Conservation (phyloP, 1,140 invertebrate genomes). For the Drosophila triauraria region DNA sequence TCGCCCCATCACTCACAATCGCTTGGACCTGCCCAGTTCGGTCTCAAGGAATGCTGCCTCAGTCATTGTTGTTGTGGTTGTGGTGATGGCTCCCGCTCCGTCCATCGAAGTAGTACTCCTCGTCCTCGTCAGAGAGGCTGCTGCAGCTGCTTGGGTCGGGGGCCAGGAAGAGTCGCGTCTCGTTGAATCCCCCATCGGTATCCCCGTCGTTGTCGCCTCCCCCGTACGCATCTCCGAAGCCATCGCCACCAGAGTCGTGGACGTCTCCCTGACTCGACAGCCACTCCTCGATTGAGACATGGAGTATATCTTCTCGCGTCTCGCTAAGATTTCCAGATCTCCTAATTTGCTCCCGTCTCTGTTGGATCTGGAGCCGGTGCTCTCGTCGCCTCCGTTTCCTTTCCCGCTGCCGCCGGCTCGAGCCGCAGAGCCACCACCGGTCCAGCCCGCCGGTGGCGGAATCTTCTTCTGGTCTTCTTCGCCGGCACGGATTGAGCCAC, state of each 20-base stretch:
- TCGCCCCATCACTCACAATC: conserved; percentile 69
- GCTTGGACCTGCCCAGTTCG: conserved; percentile 75
- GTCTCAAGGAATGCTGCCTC: conserved; percentile 66
- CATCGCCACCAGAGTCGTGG: conserved; percentile 41
- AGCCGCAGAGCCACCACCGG: conserved; percentile 83
- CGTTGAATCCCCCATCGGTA: conserved; percentile 36
- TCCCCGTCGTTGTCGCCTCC: conserved; percentile 11
- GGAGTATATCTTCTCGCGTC: conserved; percentile 85
- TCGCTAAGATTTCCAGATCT: conserved; percentile 85
- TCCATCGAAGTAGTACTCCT: conserved; percentile 84
- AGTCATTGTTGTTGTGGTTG: conserved; percentile 65
- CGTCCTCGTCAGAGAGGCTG: conserved; percentile 79
- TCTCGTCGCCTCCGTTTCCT: conserved; percentile 64
- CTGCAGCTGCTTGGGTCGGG: conserved; percentile 71
- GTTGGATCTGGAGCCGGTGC: conserved; percentile 74
- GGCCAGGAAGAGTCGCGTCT: conserved; percentile 68
- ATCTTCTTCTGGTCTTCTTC: conserved; percentile 44
- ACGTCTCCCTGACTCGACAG: conserved; percentile 80
- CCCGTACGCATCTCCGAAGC: conserved; percentile 49
- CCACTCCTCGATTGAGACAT: conserved; percentile 85
- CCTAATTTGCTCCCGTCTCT: conserved; percentile 84
- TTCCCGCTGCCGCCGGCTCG: conserved; percentile 66
- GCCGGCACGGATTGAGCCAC: conserved; percentile 75
- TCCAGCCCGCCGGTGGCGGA: conserved; percentile 75
- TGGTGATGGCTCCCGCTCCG: conserved; percentile 58